Conservation (phyloP, 2,797 vertebrate species). For the Takifugu ocellatus region DNA sequence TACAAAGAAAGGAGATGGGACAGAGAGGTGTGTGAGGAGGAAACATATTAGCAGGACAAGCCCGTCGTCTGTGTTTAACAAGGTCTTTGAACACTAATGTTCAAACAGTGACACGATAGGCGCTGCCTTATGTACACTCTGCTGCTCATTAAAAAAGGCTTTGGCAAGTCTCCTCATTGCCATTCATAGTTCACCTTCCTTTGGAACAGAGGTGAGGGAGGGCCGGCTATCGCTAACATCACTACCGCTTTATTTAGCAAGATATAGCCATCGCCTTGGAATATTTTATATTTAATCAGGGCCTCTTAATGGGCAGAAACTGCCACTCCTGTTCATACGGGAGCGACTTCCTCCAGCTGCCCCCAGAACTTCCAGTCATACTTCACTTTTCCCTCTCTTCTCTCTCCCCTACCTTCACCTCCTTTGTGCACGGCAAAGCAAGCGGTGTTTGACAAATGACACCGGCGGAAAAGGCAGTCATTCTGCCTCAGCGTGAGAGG, state of each 20-base stretch:
- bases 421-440: constrained; percentile 69
- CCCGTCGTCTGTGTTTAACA: constrained; percentile 31
- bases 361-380: constrained; percentile 4
- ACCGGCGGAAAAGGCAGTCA: constrained; percentile 71
- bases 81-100: constrained; percentile 33
- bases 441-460: constrained; percentile 77
- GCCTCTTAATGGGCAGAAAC: neutral
- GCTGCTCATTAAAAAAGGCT: constrained; percentile 64
- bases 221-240: neutral
- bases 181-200: constrained; percentile 10
- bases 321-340: constrained; percentile 30
- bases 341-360: constrained; percentile 12
- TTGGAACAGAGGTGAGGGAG: constrained; percentile 30
- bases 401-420: constrained; percentile 30
- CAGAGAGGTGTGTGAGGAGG: constrained; percentile 31
- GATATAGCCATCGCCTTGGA: neutral
- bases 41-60: constrained; percentile 28
- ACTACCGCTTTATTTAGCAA: neutral
- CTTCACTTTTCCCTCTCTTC: constrained; percentile 10
- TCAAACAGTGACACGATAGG: constrained; percentile 65
- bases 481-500: constrained; percentile 67
- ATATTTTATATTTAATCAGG: neutral
- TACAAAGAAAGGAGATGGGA: constrained; percentile 20
- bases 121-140: constrained; percentile 50
- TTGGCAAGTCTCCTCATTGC: constrained; percentile 19